Conservation (phyloP, 1,140 invertebrate genomes). For the Lethocerus indicus region DNA sequence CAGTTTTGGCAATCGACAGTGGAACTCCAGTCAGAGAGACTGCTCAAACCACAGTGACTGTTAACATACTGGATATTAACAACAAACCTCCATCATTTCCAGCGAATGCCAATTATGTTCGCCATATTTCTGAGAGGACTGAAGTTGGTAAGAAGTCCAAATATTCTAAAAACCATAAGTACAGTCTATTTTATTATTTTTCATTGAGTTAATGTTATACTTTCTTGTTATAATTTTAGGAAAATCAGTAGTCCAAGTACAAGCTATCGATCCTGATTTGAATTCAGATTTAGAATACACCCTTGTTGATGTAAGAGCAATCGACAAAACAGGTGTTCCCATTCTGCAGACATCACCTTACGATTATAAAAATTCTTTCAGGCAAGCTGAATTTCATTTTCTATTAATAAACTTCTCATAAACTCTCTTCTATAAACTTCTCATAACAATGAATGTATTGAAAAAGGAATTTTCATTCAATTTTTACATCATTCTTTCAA, state of each 20-base stretch:
- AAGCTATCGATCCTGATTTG: conserved; percentile 49
- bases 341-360: conserved; percentile 38
- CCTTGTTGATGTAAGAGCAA: conserved; percentile 46
- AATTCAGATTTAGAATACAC: conserved; percentile 48
- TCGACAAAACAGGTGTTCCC: conserved; percentile 56
- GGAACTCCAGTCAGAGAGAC: conserved; percentile 56
- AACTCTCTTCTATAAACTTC: no score
- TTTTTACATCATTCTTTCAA: not conserved
- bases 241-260: conserved; percentile 39
- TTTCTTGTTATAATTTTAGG: conserved; percentile 18
- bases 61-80: conserved; percentile 61
- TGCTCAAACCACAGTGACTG: conserved; percentile 50
- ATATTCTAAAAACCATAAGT: not conserved
- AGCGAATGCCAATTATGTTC: conserved; percentile 37
- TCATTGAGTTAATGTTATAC: not conserved
- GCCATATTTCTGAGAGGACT: conserved; percentile 52
- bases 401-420: not conserved
- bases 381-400: conserved; percentile 17
- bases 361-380: conserved; percentile 47
- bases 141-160: conserved; percentile 30
- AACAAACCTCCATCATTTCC: conserved; percentile 63
- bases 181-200: no score
- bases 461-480: not conserved
- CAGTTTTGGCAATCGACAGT: conserved; percentile 52
- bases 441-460: not conserved